Percentiles rank a stretch among this genome's conserved stretches.
Conservation (phyloP, 2,113 vertebrate genomes). For the Crypturellus undulatus region DNA sequence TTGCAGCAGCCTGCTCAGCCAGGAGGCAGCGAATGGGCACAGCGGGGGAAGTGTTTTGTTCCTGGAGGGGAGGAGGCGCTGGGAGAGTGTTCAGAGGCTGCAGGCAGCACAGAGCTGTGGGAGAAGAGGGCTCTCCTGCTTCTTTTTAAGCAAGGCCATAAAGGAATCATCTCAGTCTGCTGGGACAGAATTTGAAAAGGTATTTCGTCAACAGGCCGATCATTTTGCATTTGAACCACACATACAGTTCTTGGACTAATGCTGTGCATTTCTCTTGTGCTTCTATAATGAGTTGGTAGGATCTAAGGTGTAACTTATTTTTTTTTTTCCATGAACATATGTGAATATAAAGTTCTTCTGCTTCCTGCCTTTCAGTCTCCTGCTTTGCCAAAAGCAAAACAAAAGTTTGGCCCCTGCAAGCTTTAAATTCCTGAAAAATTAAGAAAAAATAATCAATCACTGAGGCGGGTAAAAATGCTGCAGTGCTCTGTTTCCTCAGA, state of each 20-base stretch:
- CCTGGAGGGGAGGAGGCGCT: constrained; percentile 43
- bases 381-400: constrained; percentile 32
- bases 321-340: not conserved
- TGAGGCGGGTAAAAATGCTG: not conserved
- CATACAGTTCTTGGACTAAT: not conserved
- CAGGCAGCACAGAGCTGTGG: not conserved
- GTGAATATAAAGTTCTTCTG: not conserved
- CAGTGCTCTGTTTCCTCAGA: not conserved
- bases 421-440: constrained; percentile 57
- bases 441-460: constrained; percentile 42
- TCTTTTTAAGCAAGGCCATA: not conserved
- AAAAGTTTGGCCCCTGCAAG: constrained; percentile 26
- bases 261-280: not conserved
- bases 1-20: constrained; percentile 27
- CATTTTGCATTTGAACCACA: not conserved
- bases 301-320: not conserved
- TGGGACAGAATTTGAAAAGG: not conserved
- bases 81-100: not conserved
- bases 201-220: not conserved
- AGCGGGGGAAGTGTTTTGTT: constrained; percentile 52
- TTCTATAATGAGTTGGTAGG: not conserved
- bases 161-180: not conserved
- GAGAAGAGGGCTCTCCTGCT: constrained; percentile 1
- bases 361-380: constrained; percentile 21
- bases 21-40: constrained; percentile 57